Evolutionary conservation across 2,888 invertebrate species (phyloP), one percentile per base, ranked within the genome.

Genomic region (Sipunculus nudus): DNA sequence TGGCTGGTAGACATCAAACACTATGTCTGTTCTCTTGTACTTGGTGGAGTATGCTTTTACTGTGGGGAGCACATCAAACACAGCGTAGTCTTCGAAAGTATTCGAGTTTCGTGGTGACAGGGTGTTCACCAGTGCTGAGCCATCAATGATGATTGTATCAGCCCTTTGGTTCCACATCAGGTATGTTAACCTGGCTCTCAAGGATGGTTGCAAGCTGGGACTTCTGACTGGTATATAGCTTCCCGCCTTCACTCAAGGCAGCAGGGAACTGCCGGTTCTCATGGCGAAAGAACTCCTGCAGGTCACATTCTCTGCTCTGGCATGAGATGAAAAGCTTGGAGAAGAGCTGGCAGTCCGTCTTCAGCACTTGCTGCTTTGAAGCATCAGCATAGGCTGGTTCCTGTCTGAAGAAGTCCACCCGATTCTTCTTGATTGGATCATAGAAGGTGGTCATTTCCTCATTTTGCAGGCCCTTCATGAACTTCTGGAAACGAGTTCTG

Each of bases 201-300:
- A 65, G 57, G 35, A 65, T 50, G 25, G 16, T 23, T 25, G 47
- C 53, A 26, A 62, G 55, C 23, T 68, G 54, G 19, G 61, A 61
- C 43, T 68, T 65, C 52, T 55, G 53, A 47, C 64, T 46, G 1
- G 52, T 50, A 39, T 59, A 61, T 3, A 64, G 63, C 49, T 58
- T 57, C 21, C 67, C 64, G 26, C 35, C 47, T 49, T 64, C 59
- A 53, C 64, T 53, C 13, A 61, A 35, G 39, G 65, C 43, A 13
- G 67, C 53, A n/a, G 62, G 65, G 32, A 52, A 52, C 23, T 61
- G 56, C 48, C 60, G 65, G 32, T 67, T 67, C 25, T 67, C 67
- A 48, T 61, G 61, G 6, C n/a, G 25, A 49, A 67, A 67, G 53
- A 61, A 59, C 1, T 46, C 40, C 46, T 19, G 49, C 31, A 64